phyloP scores from a whole-genome alignment of 1,140 invertebrate genomes.

The Anastrepha ludens region DNA sequence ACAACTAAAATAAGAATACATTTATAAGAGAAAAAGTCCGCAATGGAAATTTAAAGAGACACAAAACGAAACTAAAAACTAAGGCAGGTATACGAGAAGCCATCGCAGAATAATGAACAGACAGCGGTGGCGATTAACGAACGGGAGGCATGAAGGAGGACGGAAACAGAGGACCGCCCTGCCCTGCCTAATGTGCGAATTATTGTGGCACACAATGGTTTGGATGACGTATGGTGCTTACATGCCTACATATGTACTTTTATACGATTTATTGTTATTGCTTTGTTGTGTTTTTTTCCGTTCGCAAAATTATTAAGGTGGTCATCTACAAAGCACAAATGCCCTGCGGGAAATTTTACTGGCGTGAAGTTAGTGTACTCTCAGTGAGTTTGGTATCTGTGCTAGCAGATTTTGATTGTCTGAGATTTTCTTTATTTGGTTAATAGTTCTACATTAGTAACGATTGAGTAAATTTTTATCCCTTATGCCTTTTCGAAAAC shows the following conservation, averaged over 20 bases:
- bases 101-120: background rate
- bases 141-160: background rate
- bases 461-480: no score
- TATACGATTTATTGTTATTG: background rate
- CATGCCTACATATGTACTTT: background rate
- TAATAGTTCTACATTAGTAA: no score
- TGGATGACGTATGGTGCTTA: background rate
- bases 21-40: background rate
- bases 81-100: no score
- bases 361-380: no score
- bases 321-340: no score
- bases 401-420: no score
- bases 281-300: background rate
- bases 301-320: background rate
- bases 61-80: background rate
- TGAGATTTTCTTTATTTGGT: no score
- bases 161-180: background rate
- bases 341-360: no score
- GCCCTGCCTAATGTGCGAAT: conserved; percentile 35
- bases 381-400: no score
- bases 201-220: conserved; percentile 46
- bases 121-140: background rate
- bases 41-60: background rate
- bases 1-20: background rate
- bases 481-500: no score